These are phyloP conservation scores for Ctenopoma kingsleyae DNA, from an alignment of 2,797 vertebrate genomes.

Conservation along the genomic window DNA sequence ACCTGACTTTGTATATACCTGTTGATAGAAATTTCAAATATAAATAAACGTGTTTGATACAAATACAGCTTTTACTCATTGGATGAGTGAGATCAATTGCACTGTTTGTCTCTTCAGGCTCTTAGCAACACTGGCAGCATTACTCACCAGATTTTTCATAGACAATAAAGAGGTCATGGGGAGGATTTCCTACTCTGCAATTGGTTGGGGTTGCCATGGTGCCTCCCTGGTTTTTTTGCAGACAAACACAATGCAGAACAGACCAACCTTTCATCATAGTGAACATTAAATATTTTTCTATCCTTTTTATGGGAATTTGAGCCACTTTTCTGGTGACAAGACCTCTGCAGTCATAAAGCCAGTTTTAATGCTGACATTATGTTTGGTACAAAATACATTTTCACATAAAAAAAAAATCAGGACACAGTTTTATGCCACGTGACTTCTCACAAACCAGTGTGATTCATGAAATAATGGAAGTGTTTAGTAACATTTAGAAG, in stretches of 20 bases:
- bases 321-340: constrained; percentile 19
- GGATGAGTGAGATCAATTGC: constrained; percentile 20
- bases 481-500: constrained; percentile 19
- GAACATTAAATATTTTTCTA: constrained; percentile 22
- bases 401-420: constrained; percentile 2
- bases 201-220: constrained; percentile 66
- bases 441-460: constrained; percentile 28
- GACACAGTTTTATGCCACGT: not conserved
- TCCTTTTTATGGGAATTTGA: constrained; percentile 12
- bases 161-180: constrained; percentile 68
- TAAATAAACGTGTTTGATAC: constrained; percentile 79
- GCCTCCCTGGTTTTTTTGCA: constrained; percentile 23
- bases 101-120: constrained; percentile 55
- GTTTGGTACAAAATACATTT: constrained; percentile 40
- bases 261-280: constrained; percentile 54
- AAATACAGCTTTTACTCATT: constrained; percentile 35
- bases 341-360: not conserved
- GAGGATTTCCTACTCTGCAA: constrained; percentile 66
- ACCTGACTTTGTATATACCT: constrained; percentile 78
- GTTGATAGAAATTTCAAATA: constrained; percentile 77
- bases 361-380: constrained; percentile 23
- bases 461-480: constrained; percentile 20
- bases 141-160: constrained; percentile 56
- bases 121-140: constrained; percentile 67
- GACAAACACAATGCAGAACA: constrained; percentile 55